phyloP scores from a whole-genome alignment of 30 jellyfish, hydroid and myxozoan genomes.

The Rhopilema esculentum region DNA sequence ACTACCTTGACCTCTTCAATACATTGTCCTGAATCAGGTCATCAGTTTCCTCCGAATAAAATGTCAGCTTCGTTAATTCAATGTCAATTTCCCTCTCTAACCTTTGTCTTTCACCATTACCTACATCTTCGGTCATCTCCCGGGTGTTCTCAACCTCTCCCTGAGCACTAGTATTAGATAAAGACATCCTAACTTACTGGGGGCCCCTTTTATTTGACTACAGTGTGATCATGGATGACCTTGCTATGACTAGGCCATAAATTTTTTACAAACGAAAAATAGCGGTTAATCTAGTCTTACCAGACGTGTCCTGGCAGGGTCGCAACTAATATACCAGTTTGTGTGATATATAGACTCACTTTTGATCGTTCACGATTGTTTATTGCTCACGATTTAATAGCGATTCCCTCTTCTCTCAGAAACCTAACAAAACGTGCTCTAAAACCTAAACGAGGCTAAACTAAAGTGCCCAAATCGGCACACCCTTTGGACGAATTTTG shows the following conservation, averaged over 20 bases:
- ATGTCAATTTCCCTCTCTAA: constrained; percentile 49
- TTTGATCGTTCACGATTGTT: no score
- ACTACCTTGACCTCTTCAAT: constrained; percentile 45
- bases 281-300: constrained; percentile 6
- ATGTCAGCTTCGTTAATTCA: constrained; percentile 46
- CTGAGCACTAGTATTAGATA: constrained; percentile 50
- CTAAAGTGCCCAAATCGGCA: constrained; percentile 9
- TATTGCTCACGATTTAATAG: no score
- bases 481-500: no score
- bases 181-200: constrained; percentile 57
- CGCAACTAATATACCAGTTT: constrained; percentile 35
- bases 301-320: constrained; percentile 31
- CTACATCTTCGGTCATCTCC: constrained; percentile 30
- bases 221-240: constrained; percentile 1
- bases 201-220: constrained; percentile 42
- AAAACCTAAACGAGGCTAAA: constrained; percentile 19
- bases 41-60: constrained; percentile 57
- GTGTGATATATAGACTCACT: constrained; percentile 24
- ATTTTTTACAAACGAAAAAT: constrained; percentile 1
- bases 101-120: constrained; percentile 31
- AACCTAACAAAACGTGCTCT: constrained; percentile 1
- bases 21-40: constrained; percentile 51
- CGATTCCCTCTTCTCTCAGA: no score
- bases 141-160: constrained; percentile 62
- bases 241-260: constrained; percentile 18